Evolutionary conservation across 2,888 invertebrate genomes (phyloP), one percentile per base, ranked within the genome.

Genomic region (Parelbella ahira): DNA sequence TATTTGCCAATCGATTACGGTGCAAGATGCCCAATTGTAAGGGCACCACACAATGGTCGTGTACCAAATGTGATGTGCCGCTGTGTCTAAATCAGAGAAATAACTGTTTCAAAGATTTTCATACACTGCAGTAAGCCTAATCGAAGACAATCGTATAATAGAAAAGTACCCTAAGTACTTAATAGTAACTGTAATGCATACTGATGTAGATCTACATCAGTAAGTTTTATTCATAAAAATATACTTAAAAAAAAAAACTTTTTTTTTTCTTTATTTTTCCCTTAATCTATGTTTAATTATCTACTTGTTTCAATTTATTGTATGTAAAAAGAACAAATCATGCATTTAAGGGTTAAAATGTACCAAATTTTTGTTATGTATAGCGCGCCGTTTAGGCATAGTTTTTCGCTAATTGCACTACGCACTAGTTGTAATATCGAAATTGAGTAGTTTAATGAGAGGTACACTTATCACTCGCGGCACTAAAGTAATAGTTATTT

Each of bases 1-100:
- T 48, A 47, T 52, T 54, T 52, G 44, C 48, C 42, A 53, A 52
- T 47, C 50, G 50, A 51, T 47, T 56, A 48, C 42, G 53, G 49
- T 54, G 51, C 50, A 51, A 49, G 34, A 44, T 54, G 44, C 50
- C 51, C 47, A 48, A 53, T 49, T 56, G 51, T 48, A 54, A 53
- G 41, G 50, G 50, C 39, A 50, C 50, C 41, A 54, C 54, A 47
- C 51, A 50, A 48, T 49, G 48, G 51, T 51, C 52, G 45, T 55
- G 53, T 51, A 51, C 48, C 48, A 54, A 54, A 51, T 49, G 50
- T 48, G 42, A 48, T 41, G 37, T 52, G 42, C 48, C 47, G 33
- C 30, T 53, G 37, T 53, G 53, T 49, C 45, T 51, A 42, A 50
- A 50, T 47, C 37, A 46, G 36, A 51, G 32, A 49, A 49, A 49